A percentile compares a stretch with the other conserved stretches of the same genome.
These are phyloP conservation scores for Amiota mariae DNA, from an alignment of 2,888 invertebrate species.

Conservation along the genomic window DNA sequence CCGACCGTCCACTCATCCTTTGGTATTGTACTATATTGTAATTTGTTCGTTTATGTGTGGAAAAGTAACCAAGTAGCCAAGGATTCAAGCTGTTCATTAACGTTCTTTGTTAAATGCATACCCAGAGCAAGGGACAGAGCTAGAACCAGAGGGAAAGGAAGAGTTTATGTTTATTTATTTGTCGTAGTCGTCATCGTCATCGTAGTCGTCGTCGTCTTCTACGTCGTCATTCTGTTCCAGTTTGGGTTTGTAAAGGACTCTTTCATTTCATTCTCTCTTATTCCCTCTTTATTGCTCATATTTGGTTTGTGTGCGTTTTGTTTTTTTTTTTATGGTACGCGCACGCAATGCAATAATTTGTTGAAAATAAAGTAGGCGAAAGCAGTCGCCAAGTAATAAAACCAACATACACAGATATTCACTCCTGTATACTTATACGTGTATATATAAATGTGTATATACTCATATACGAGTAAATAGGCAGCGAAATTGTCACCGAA, in stretches of 20 bases:
- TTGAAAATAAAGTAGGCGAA: conserved; percentile 18
- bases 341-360: conserved; percentile 64
- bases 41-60: no score
- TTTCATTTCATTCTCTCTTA: no score
- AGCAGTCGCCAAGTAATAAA: conserved; percentile 9
- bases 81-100: no score
- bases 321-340: conserved; percentile 44
- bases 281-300: no score
- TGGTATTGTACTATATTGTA: no score
- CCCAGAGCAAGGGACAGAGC: no score
- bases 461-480: no score
- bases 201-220: not conserved
- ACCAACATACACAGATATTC: conserved; percentile 1
- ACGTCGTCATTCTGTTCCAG: conserved; percentile 17
- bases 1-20: no score
- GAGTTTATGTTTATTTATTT: conserved; percentile 18
- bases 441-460: not conserved
- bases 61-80: no score
- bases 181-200: conserved; percentile 1
- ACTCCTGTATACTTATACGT: not conserved
- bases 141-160: not conserved
- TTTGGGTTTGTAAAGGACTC: no score
- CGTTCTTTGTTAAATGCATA: no score
- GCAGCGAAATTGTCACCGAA: not conserved
- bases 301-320: not conserved